Evolutionary conservation across 2,797 vertebrate species (phyloP).

Genomic region (Mus spretus): DNA sequence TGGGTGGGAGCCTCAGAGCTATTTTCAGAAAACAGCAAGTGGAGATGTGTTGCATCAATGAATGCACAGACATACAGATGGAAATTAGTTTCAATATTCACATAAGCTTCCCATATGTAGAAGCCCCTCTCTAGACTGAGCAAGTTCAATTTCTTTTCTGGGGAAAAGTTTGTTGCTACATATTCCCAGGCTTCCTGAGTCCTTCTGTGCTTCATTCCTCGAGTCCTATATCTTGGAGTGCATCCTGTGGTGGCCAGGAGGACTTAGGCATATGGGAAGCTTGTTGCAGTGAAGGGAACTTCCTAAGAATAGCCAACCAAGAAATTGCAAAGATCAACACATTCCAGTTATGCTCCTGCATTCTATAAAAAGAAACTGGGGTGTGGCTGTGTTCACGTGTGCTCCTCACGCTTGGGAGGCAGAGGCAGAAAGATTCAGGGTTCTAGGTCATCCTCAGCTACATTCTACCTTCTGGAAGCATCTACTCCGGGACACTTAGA

Average conservation of each 20-base stretch:
- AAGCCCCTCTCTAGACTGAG: neutral
- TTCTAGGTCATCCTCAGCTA: neutral
- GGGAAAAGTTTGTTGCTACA: neutral
- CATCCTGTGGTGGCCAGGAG: too few relatives aligned
- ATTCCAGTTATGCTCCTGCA: constrained; percentile 43
- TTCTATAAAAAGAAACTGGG: constrained; percentile 35
- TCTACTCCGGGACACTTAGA: neutral
- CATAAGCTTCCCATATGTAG: neutral
- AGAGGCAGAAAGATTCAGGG: neutral
- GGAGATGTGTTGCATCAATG: neutral
- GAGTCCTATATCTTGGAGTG: rapidly evolving
- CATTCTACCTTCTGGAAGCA: neutral
- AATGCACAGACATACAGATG: neutral
- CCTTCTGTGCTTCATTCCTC: neutral
- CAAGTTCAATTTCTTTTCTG: neutral
- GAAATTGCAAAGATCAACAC: neutral
- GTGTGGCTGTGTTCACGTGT: neutral
- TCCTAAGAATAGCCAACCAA: constrained; percentile 62
- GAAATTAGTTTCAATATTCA: neutral
- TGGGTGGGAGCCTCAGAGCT: neutral
- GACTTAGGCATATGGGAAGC: too few relatives aligned
- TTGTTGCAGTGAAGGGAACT: neutral
- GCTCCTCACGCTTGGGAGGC: neutral
- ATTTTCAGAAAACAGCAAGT: neutral
- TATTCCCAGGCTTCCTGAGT: neutral